Conservation (phyloP, 2,888 invertebrate species). For the Villa cingulata region DNA sequence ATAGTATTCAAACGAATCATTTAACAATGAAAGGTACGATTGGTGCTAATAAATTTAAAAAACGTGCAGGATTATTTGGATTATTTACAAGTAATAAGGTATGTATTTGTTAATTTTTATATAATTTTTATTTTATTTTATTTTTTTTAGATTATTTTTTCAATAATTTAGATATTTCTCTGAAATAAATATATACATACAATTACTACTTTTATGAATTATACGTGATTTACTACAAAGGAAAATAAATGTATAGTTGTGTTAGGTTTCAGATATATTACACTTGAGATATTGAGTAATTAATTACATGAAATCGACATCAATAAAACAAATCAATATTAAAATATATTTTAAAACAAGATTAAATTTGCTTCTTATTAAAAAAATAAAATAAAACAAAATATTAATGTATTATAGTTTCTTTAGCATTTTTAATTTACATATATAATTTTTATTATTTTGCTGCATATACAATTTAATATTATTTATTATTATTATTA, state of each 20-base stretch:
- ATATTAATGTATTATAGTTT: background rate
- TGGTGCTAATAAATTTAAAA: constrained; percentile 70
- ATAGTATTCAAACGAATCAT: constrained; percentile 38
- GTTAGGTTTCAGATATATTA: too few species aligned
- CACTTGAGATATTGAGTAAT: too few species aligned
- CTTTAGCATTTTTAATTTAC: background rate
- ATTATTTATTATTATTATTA: background rate
- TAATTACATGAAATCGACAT: too few species aligned
- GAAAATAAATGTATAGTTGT: too few species aligned
- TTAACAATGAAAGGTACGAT: constrained; percentile 74
- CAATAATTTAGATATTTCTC: too few species aligned
- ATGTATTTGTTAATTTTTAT: constrained; percentile 25
- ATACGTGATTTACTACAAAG: too few species aligned
- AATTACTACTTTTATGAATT: too few species aligned
- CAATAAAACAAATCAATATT: too few species aligned
- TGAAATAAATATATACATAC: too few species aligned
- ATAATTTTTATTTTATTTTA: background rate
- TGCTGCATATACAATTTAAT: background rate
- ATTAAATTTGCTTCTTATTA: too few species aligned
- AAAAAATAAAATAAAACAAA: too few species aligned
- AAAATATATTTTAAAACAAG: too few species aligned
- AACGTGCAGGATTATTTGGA: constrained; percentile 73
- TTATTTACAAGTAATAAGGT: constrained; percentile 93
- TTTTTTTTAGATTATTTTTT: background rate
- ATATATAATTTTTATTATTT: background rate